These are phyloP conservation scores for Actinia tenebrosa DNA, from an alignment of 64 coral and sea anemone genomes.

Conservation along the genomic window DNA sequence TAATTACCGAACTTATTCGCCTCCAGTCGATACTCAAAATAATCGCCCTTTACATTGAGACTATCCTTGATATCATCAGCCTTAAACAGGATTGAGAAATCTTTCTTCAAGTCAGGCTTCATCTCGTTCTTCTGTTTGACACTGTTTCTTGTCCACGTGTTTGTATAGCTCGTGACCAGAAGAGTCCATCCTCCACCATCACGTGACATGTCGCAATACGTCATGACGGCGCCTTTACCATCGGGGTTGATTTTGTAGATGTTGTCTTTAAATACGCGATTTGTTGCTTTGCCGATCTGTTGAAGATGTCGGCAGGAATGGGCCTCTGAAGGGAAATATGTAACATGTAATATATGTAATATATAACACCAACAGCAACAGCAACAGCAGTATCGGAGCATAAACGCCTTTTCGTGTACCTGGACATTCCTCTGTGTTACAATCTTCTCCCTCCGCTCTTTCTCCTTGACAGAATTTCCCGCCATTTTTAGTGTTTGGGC, in stretches of 20 bases:
- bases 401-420: no score
- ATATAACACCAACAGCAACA: no score
- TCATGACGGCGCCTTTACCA: constrained; percentile 29
- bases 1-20: constrained; percentile 30
- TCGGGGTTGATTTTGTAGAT: constrained; percentile 40
- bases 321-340: constrained; percentile 3
- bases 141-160: constrained; percentile 29
- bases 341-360: no score
- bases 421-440: constrained; percentile 29
- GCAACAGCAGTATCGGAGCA: no score
- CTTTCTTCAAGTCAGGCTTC: constrained; percentile 26
- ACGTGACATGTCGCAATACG: constrained; percentile 40
- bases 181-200: constrained; percentile 46
- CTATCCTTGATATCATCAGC: constrained; percentile 40
- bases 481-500: constrained; percentile 10
- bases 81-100: constrained; percentile 35
- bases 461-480: constrained; percentile 19
- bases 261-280: not conserved
- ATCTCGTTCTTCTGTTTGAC: constrained; percentile 18
- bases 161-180: constrained; percentile 35
- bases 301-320: constrained; percentile 43
- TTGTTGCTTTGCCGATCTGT: constrained; percentile 12
- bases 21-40: constrained; percentile 36
- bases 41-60: constrained; percentile 1
- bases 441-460: constrained; percentile 14